phyloP scores from a whole-genome alignment of 1,140 invertebrate species.

The Anastrepha ludens region DNA sequence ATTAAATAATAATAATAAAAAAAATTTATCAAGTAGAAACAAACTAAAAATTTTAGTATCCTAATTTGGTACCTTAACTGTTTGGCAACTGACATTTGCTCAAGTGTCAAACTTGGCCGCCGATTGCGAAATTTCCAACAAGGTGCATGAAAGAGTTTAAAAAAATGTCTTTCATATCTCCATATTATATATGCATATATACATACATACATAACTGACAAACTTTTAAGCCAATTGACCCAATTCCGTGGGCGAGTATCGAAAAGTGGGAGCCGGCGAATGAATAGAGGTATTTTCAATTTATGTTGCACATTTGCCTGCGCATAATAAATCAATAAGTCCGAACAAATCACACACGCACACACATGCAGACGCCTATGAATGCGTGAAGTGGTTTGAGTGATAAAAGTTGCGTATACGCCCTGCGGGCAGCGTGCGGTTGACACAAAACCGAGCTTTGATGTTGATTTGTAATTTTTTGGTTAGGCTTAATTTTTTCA shows the following conservation, averaged over 20 bases:
- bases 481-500: not conserved
- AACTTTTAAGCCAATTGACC: not conserved
- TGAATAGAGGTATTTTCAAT: not conserved
- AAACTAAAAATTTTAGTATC: too few relatives aligned
- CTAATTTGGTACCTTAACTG: too few relatives aligned
- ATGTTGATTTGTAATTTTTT: not conserved
- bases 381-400: too few relatives aligned
- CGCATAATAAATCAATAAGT: too few relatives aligned
- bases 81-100: too few relatives aligned
- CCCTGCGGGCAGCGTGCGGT: not conserved
- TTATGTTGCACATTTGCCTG: not conserved
- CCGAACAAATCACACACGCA: too few relatives aligned
- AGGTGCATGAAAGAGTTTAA: too few relatives aligned
- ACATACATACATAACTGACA: not conserved
- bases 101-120: too few relatives aligned
- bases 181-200: not conserved
- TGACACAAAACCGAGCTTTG: not conserved
- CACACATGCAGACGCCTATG: too few relatives aligned
- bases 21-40: too few relatives aligned
- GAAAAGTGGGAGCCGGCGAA: not conserved
- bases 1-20: too few relatives aligned
- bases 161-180: not conserved
- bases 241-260: not conserved
- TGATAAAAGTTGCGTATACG: not conserved
- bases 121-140: too few relatives aligned